Base-by-base conservation (phyloP, 1,140 invertebrate genomes). In the Cepaea nemoralis region DNA sequence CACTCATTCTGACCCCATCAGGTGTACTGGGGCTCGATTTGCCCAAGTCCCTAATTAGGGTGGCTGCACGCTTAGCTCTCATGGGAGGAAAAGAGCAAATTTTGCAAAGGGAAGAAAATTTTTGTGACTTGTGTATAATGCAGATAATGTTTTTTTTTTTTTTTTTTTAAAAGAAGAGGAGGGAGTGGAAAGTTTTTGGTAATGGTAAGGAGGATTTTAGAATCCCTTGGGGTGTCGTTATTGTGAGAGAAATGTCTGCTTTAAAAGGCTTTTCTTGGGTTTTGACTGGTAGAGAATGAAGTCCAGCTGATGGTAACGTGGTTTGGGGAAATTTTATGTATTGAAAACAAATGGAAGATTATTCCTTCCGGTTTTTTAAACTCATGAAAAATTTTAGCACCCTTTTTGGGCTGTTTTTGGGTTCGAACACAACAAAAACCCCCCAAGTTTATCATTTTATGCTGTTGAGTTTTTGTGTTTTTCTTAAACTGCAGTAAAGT, bases 1-100 rank as follows among this genome's bases (percentile, higher is more conserved):
- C 39, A 71, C 83, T 81, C 80, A 83, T 79, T 78, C 67, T 71
- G 80, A 70, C 39, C 74, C 37, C 76, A 70, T 74, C 83, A 83
- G 83, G 83, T 83, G 76, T 71, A 33, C 35, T 50, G 70, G 48
- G 45, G 75, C 63, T 77, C 42, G 27, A 48, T 78, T 63, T n/a
- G n/a, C 63, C 79, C 19, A 69, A 59, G 74, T 35, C 69, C 70
- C 55, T 83, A 83, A 83, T 83, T 83, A 83, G 71, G 48, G 31
- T 37, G 79, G 70, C 63, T 76, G 37, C 78, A 40, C 1, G 59
- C 42, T 59, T 55, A 55, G 80, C 31, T 74, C 63, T 48, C 79
- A 19, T 31, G 67, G 48, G 70, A 50, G 45, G 40, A n/a, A n/a
- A n/a, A n/a, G n/a, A n/a, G n/a, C n/a, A n/a, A n/a, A n/a, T n/a